Base-by-base conservation (phyloP, 2,888 invertebrate genomes). In the Acronicta leporina region DNA sequence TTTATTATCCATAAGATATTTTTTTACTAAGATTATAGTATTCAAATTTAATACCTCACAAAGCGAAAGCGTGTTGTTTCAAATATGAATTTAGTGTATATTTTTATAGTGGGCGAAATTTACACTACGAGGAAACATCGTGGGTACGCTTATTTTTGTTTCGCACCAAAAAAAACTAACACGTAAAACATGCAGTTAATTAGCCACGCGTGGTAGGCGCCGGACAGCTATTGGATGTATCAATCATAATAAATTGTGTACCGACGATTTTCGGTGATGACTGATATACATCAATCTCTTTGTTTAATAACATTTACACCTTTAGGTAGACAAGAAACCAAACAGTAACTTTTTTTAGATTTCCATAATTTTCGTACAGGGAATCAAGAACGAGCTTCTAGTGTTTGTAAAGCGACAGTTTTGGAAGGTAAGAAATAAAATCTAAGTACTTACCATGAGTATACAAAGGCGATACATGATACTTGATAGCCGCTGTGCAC, bases 401-500 rank as follows among this genome's bases (percentile, higher is more conserved):
- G 5, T 5, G 13, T 43, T 15, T 13, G 15, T 43, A 7, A 25
- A 2, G 35, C 13, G 5, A 15, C 1, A n/a, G n/a, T 30, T 15
- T n/a, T n/a, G n/a, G n/a, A n/a, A n/a, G n/a, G n/a, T n/a, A n/a
- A n/a, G n/a, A n/a, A n/a, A n/a, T n/a, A n/a, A n/a, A n/a, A 50
- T 9, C 27, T 1, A 38, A 35, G 16, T 11, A 89, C 94, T 95
- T 86, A 96, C 96, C 96, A 89, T 96, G 95, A 30, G 96, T 95
- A 81, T 96, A 95, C 27, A 96, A 90, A 6, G 96, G 95, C 5
- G 95, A 88, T 13, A 96, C 96, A 69, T 95, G 94, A 78, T 95
- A 96, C 83, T 96, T 96, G 74, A 95, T 88, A 55, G 96, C 94
- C 2, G 96, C 96, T 0, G 95, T 95, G 69, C 95, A 92, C 27